phyloP scores from a whole-genome alignment of 2,888 invertebrate genomes.

The Erebia ligea region DNA sequence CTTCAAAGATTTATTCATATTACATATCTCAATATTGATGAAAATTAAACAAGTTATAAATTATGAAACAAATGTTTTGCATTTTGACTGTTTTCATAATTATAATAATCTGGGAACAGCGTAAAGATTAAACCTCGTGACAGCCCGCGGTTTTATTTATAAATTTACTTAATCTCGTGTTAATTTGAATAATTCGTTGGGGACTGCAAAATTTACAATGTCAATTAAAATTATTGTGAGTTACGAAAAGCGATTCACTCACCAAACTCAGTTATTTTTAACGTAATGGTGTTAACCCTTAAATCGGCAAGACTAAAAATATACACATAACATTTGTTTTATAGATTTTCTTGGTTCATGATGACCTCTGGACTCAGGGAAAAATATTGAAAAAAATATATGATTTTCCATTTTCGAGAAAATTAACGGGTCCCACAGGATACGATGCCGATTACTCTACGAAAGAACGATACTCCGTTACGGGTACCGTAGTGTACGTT shows the following conservation, averaged over 20 bases:
- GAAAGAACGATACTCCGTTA: too few relatives aligned
- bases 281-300: too few relatives aligned
- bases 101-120: background rate
- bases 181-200: constrained; percentile 12
- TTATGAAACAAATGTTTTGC: background rate
- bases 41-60: background rate
- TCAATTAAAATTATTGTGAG: constrained; percentile 5
- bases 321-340: too few relatives aligned
- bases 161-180: constrained; percentile 6
- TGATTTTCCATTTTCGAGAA: too few relatives aligned
- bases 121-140: background rate
- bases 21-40: background rate
- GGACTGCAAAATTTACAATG: background rate
- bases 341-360: too few relatives aligned
- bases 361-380: too few relatives aligned
- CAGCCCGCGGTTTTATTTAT: background rate
- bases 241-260: background rate
- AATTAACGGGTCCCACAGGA: too few relatives aligned
- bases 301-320: too few relatives aligned
- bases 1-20: too few relatives aligned
- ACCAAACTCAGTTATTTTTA: background rate
- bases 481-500: too few relatives aligned
- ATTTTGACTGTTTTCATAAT: constrained; percentile 3
- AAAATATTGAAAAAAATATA: too few relatives aligned
- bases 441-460: too few relatives aligned